These are phyloP conservation scores for Sminthurides aquaticus DNA, from an alignment of 2,888 invertebrate species.

Conservation along the genomic window DNA sequence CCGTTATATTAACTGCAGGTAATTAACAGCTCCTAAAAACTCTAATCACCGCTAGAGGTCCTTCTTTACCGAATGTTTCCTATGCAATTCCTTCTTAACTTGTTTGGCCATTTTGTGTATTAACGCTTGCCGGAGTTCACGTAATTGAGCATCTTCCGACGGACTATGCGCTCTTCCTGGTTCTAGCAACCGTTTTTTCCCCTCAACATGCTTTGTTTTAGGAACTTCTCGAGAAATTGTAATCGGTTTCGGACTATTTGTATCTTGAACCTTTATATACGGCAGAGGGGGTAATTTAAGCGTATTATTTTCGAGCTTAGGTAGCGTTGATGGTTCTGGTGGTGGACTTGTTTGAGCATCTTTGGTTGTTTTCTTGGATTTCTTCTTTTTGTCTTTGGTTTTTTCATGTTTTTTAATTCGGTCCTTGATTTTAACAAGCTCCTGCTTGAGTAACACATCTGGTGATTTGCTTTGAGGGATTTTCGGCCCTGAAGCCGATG, in stretches of 20 bases:
- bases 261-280: no score
- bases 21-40: no score
- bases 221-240: no score
- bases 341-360: not conserved
- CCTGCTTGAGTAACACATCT: not conserved
- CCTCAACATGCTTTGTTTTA: not conserved
- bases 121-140: constrained; percentile 9
- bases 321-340: no score
- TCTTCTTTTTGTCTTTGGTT: constrained; percentile 2
- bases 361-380: not conserved
- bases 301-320: no score
- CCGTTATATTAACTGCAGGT: no score
- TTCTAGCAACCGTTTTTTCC: not conserved
- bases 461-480: not conserved
- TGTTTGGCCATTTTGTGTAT: constrained; percentile 9
- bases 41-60: no score
- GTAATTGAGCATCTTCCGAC: not conserved
- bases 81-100: constrained; percentile 1
- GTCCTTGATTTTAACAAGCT: not conserved
- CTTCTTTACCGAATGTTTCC: not conserved
- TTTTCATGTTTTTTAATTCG: not conserved
- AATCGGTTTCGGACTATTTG: no score
- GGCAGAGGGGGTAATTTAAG: no score
- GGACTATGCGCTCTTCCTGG: not conserved
- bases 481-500: not conserved